These are phyloP conservation scores for Heliornis fulica DNA, from an alignment of 2,113 vertebrate genomes.

Conservation along the genomic window DNA sequence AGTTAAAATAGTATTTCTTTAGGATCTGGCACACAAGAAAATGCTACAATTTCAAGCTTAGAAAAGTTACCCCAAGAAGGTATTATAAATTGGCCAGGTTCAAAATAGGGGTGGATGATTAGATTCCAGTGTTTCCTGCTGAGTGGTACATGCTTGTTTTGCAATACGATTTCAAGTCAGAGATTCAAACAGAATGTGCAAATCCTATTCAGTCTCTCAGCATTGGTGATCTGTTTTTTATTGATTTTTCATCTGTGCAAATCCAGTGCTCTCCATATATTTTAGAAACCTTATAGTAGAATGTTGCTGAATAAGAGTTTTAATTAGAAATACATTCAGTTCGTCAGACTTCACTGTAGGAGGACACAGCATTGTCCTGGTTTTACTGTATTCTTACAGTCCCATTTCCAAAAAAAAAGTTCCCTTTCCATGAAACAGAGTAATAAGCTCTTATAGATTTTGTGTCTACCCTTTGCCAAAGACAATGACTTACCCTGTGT, in stretches of 20 bases:
- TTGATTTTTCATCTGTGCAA: slow-evolving; percentile 79
- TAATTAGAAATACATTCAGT: slow-evolving; percentile 69
- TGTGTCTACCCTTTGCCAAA: slow-evolving; percentile 42
- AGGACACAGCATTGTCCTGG: not conserved
- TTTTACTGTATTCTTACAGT: slow-evolving; percentile 16
- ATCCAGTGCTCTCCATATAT: slow-evolving; percentile 52
- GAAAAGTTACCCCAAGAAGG: slow-evolving; percentile 64
- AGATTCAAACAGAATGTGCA: slow-evolving; percentile 74
- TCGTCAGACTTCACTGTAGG: not conserved
- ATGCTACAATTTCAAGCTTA: slow-evolving; percentile 59
- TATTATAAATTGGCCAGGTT: slow-evolving; percentile 67
- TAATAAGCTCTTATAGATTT: slow-evolving; percentile 50
- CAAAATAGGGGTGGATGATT: slow-evolving; percentile 68
- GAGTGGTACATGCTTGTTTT: slow-evolving; percentile 72
- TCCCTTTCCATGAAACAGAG: slow-evolving; percentile 22
- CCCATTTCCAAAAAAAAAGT: slow-evolving; percentile 2
- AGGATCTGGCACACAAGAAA: slow-evolving; percentile 20
- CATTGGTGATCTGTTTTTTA: slow-evolving; percentile 77
- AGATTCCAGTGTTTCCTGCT: slow-evolving; percentile 74
- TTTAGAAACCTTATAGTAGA: slow-evolving; percentile 37
- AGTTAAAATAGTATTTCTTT: slow-evolving; percentile 30
- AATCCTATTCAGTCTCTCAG: slow-evolving; percentile 70
- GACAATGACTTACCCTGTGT: slow-evolving; percentile 13
- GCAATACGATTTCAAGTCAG: slow-evolving; percentile 70
- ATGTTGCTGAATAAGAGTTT: slow-evolving; percentile 42